Evolutionary conservation across 2,888 invertebrate genomes (phyloP).

Genomic region (Andrena praecox): DNA sequence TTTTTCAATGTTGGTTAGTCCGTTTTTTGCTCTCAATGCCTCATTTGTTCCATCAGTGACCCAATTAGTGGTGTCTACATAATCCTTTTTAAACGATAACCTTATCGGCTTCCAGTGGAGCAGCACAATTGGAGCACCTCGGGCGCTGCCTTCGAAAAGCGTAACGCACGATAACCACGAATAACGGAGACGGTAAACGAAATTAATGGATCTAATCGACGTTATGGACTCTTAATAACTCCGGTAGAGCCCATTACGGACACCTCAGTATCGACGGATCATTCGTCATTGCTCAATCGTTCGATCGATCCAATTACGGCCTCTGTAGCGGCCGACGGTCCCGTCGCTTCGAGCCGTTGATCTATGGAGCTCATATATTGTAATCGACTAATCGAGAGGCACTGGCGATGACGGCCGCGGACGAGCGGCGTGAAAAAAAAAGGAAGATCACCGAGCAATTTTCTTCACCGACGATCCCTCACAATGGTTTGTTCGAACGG

Average conservation of each 20-base stretch:
- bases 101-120: not conserved
- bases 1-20: no score
- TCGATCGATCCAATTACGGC: conserved; percentile 74
- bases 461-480: conserved; percentile 32
- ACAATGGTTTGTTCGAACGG: conserved; percentile 45
- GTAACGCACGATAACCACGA: conserved; percentile 31
- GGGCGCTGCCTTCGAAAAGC: not conserved
- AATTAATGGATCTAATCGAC: conserved; percentile 65
- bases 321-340: conserved; percentile 66
- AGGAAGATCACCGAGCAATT: conserved; percentile 25
- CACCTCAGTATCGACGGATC: conserved; percentile 70
- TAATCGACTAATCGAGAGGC: conserved; percentile 69
- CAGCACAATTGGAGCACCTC: not conserved
- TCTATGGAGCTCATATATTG: conserved; percentile 64
- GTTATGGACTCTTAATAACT: conserved; percentile 69
- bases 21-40: not conserved
- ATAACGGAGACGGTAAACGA: conserved; percentile 65
- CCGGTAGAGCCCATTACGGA: conserved; percentile 69
- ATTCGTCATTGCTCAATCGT: conserved; percentile 75
- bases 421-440: conserved; percentile 4
- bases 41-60: not conserved
- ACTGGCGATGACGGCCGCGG: conserved; percentile 61
- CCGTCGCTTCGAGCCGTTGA: conserved; percentile 61
- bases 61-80: not conserved
- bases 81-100: not conserved